These are phyloP conservation scores for Crossocerus cetratus DNA, from an alignment of 2,888 invertebrate species.

Conservation along the genomic window DNA sequence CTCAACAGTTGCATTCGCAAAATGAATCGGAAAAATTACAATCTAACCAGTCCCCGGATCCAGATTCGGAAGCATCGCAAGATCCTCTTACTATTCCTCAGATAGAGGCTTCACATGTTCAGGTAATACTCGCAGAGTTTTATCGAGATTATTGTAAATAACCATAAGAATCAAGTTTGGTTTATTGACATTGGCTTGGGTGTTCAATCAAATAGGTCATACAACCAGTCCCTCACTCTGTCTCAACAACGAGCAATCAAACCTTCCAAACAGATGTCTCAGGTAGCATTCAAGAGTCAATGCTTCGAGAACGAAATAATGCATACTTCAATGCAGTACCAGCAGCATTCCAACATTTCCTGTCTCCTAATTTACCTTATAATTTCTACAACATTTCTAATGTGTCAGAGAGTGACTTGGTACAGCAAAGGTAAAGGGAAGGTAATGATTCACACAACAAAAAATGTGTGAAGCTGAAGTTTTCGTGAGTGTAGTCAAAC, in stretches of 20 bases:
- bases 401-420: constrained; percentile 67
- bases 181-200: not conserved
- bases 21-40: constrained; percentile 52
- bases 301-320: constrained; percentile 67
- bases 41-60: constrained; percentile 37
- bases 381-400: constrained; percentile 74
- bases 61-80: constrained; percentile 35
- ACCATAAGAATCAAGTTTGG: not conserved
- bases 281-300: constrained; percentile 57
- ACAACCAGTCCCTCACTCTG: constrained; percentile 68
- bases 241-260: constrained; percentile 66
- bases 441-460: constrained; percentile 10
- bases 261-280: constrained; percentile 66
- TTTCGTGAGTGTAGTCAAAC: constrained; percentile 1
- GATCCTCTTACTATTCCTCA: constrained; percentile 49
- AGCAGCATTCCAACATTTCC: constrained; percentile 67
- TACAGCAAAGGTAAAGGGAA: constrained; percentile 66
- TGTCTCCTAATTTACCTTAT: constrained; percentile 72
- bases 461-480: constrained; percentile 11
- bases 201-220: constrained; percentile 61
- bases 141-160: not conserved
- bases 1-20: constrained; percentile 58
- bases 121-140: constrained; percentile 47
- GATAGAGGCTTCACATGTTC: constrained; percentile 58
- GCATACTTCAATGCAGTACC: constrained; percentile 70